Conservation (phyloP, 2,113 vertebrate species). For the Tachuris rubrigastra region DNA sequence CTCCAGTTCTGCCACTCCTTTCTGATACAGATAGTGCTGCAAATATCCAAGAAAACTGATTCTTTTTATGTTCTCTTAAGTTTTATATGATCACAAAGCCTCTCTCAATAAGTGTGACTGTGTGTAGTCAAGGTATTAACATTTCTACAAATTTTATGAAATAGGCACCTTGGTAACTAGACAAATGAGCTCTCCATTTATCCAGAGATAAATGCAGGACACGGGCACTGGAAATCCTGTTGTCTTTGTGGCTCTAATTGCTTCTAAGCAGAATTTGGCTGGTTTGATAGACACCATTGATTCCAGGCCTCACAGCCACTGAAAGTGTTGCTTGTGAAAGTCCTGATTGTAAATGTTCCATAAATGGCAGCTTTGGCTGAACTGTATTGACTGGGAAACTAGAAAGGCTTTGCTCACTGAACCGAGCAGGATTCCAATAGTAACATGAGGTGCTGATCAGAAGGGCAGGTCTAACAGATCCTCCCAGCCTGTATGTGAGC, state of each 20-base stretch:
- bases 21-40: background rate
- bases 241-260: background rate
- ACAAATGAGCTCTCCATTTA: background rate
- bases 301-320: background rate
- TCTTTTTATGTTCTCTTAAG: background rate
- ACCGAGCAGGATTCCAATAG: background rate
- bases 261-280: background rate
- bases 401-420: background rate
- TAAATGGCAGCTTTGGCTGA: rapidly evolving
- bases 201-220: background rate
- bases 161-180: background rate
- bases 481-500: background rate
- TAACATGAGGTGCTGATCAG: background rate
- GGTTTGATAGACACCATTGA: background rate
- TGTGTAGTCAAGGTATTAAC: background rate
- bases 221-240: background rate
- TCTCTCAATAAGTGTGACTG: background rate
- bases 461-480: background rate
- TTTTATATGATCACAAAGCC: background rate
- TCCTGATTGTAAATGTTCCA: background rate
- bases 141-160: background rate
- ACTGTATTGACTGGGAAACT: background rate
- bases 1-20: background rate
- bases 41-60: background rate
- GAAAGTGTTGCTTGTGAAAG: background rate